Evolutionary conservation across 2,797 vertebrate genomes (phyloP).

Genomic region (Catamblyrhynchus diadema): DNA sequence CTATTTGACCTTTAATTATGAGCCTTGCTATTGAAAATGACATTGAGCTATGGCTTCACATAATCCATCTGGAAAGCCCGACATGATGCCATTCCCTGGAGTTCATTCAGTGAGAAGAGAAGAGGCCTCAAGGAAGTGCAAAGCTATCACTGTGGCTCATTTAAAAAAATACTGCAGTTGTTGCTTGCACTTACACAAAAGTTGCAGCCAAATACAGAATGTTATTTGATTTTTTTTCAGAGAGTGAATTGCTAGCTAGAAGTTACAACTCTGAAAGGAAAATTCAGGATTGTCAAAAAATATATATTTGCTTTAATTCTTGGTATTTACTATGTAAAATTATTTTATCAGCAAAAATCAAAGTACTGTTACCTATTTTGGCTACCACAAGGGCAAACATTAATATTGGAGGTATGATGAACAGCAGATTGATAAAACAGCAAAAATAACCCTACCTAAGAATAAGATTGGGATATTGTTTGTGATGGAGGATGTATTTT

Average conservation of each 20-base stretch:
- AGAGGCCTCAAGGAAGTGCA: conserved; percentile 71
- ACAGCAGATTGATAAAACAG: not conserved
- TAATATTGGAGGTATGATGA: not conserved
- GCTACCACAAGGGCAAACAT: not conserved
- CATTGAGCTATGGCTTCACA: conserved; percentile 88
- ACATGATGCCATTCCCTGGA: conserved; percentile 82
- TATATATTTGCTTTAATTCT: not conserved
- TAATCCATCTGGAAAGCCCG: conserved; percentile 86
- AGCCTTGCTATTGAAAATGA: conserved; percentile 84
- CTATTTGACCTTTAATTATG: conserved; percentile 98
- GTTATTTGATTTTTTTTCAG: not conserved
- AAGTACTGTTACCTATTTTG: not conserved
- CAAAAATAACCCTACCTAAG: not conserved
- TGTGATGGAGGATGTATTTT: not conserved
- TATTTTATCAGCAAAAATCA: not conserved
- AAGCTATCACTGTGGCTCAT: conserved; percentile 50
- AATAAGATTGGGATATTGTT: not conserved
- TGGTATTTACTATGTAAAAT: not conserved
- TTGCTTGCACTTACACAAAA: not conserved
- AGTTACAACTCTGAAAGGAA: not conserved
- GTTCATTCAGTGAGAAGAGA: conserved; percentile 77
- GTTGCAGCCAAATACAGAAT: not conserved
- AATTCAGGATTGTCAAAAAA: not conserved
- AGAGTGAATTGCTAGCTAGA: not conserved
- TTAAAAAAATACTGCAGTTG: conserved; percentile 45